Evolutionary conservation across 2,888 invertebrate genomes (phyloP).

Genomic region (Hydroisotoma schaefferi): DNA sequence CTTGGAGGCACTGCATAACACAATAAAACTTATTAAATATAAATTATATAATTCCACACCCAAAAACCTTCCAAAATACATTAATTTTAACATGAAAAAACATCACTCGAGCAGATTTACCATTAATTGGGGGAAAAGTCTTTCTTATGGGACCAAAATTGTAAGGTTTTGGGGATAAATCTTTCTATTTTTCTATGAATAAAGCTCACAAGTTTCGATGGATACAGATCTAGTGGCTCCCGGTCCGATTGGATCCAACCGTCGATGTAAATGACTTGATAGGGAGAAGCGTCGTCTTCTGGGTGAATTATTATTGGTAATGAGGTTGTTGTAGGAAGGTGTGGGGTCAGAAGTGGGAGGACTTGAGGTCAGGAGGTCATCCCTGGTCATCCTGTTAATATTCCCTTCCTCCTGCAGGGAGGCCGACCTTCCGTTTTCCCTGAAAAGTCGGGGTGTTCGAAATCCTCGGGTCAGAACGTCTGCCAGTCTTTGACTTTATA

Average conservation of each 20-base stretch:
- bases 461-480: constrained; percentile 8
- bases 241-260: too few relatives aligned
- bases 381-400: background rate
- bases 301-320: too few relatives aligned
- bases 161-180: too few relatives aligned
- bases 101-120: too few relatives aligned
- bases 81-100: too few relatives aligned
- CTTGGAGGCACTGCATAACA: constrained; percentile 36
- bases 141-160: too few relatives aligned
- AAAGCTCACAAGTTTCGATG: constrained; percentile 29
- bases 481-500: constrained; percentile 1
- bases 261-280: background rate
- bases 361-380: constrained; percentile 8
- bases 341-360: constrained; percentile 16
- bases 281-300: constrained; percentile 28
- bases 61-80: too few relatives aligned
- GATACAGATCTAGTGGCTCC: constrained; percentile 27
- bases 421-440: background rate
- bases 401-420: constrained; percentile 9
- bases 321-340: constrained; percentile 19
- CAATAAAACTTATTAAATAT: too few relatives aligned
- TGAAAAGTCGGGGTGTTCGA: background rate
- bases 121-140: too few relatives aligned
- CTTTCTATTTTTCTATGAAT: too few relatives aligned
- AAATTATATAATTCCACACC: too few relatives aligned